Evolutionary conservation across 2,113 vertebrate species (phyloP).

Genomic region (Otolemur garnettii): DNA sequence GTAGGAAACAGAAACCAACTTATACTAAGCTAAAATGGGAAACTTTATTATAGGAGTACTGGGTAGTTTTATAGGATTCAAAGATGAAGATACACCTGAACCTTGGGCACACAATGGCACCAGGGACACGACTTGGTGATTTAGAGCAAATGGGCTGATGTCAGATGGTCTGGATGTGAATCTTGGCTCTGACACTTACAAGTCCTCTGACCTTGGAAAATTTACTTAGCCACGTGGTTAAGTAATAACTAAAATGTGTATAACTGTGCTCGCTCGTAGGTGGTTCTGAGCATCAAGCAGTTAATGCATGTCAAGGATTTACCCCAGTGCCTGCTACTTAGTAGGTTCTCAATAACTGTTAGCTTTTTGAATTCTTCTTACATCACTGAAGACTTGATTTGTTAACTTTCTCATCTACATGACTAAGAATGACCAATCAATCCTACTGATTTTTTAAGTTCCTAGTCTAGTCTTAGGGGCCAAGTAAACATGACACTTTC

Average conservation of each 20-base stretch:
- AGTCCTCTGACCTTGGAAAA: background rate
- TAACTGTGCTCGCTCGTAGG: background rate
- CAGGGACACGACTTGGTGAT: background rate
- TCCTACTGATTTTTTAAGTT: background rate
- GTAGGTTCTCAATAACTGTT: background rate
- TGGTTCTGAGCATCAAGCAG: background rate
- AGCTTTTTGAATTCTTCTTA: background rate
- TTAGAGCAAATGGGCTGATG: background rate
- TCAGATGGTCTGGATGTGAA: background rate
- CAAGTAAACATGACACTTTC: background rate
- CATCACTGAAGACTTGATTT: background rate
- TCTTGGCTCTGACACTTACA: background rate
- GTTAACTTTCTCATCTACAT: conserved; percentile 13
- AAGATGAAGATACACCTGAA: background rate
- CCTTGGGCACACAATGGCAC: background rate
- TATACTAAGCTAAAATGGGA: conserved; percentile 46
- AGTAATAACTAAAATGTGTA: background rate
- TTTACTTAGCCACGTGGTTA: background rate
- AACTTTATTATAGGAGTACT: background rate
- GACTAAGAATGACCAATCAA: background rate
- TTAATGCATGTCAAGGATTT: background rate
- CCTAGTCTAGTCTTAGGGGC: background rate
- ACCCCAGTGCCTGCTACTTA: background rate
- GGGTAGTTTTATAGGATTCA: background rate
- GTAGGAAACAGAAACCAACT: conserved; percentile 42